phyloP scores from a whole-genome alignment of 2,888 invertebrate species.

The Melinopterus prodromus region DNA sequence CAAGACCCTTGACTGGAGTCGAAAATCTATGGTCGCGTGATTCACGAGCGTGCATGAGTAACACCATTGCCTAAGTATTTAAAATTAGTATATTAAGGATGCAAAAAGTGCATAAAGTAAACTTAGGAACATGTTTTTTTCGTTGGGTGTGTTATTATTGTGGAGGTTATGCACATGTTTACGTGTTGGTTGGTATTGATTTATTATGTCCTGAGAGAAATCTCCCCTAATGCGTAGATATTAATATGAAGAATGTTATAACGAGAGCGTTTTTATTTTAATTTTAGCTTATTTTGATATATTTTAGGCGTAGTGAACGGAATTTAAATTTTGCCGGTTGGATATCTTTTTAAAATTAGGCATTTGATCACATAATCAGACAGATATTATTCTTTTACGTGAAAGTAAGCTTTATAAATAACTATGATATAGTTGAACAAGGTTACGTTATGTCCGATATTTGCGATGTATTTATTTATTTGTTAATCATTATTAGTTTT shows the following conservation, averaged over 20 bases:
- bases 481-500: neutral
- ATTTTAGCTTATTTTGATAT: neutral
- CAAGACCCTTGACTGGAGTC: no score
- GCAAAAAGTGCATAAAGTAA: no score
- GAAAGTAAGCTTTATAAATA: slow-evolving; percentile 20
- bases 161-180: neutral
- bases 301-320: neutral
- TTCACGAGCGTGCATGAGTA: no score
- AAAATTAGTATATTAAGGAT: no score
- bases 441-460: neutral
- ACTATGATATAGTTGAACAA: slow-evolving; percentile 19
- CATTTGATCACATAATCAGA: neutral
- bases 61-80: no score
- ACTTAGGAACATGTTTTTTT: neutral
- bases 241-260: no score
- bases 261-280: no score
- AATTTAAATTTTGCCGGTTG: no score
- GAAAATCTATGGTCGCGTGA: no score
- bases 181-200: neutral
- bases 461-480: neutral
- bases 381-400: slow-evolving; percentile 8
- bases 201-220: neutral
- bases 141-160: no score
- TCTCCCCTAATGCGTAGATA: neutral
- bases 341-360: neutral